Conservation (phyloP, 1,140 invertebrate species). For the Brachionus plicatilis region DNA sequence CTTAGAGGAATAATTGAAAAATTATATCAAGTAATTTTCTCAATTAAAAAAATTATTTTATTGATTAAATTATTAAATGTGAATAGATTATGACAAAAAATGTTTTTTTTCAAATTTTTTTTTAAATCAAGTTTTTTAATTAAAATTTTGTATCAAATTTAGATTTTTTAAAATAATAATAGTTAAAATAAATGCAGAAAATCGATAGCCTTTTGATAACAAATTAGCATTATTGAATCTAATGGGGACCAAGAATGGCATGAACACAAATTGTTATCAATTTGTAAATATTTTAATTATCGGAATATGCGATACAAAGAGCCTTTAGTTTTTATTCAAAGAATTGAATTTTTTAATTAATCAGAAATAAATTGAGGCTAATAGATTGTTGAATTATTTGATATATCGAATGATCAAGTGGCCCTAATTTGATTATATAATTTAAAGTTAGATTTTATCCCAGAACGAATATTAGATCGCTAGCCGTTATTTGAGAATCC, state of each 20-base stretch:
- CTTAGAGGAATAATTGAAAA: too few relatives aligned
- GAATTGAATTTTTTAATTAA: background rate
- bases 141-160: too few relatives aligned
- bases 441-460: background rate
- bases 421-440: slow-evolving; percentile 17
- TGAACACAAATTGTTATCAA: background rate
- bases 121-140: too few relatives aligned
- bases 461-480: background rate
- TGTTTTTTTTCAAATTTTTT: too few relatives aligned
- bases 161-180: too few relatives aligned
- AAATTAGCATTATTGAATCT: background rate
- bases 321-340: background rate
- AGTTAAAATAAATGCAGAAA: background rate
- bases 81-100: too few relatives aligned
- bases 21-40: too few relatives aligned
- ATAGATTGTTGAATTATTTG: slow-evolving; percentile 3
- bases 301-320: background rate
- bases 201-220: background rate
- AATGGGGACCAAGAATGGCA: background rate
- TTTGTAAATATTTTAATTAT: slow-evolving; percentile 11
- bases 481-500: background rate
- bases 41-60: too few relatives aligned
- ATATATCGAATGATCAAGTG: slow-evolving; percentile 22
- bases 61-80: too few relatives aligned
- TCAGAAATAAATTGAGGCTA: background rate